These are phyloP conservation scores for Acipenser ruthenus DNA, from an alignment of 2,797 vertebrate genomes.

Conservation along the genomic window DNA sequence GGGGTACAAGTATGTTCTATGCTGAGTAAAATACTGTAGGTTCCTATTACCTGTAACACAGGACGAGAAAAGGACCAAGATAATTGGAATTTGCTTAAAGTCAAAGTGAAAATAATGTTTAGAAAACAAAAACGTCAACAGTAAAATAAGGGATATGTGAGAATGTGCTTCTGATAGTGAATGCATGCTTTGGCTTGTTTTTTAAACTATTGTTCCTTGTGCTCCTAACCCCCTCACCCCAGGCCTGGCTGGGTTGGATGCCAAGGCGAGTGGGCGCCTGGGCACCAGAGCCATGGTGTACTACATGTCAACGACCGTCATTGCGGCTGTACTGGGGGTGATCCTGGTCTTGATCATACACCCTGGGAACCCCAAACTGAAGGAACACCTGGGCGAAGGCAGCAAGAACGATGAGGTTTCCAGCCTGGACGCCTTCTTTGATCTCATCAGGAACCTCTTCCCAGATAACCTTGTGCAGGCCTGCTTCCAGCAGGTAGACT, in stretches of 20 bases:
- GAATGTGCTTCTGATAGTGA: not conserved
- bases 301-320: conserved; percentile 73
- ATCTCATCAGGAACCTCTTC: conserved; percentile 93
- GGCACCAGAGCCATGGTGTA: conserved; percentile 85
- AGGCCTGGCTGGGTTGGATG: conserved; percentile 92
- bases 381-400: conserved; percentile 84
- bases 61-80: too few relatives aligned
- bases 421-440: conserved; percentile 93
- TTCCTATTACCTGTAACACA: too few relatives aligned
- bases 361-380: conserved; percentile 85
- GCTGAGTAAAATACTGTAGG: too few relatives aligned
- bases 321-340: conserved; percentile 66
- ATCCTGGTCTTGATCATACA: conserved; percentile 71
- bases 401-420: conserved; percentile 91
- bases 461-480: conserved; percentile 96
- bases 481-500: conserved; percentile 91
- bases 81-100: too few relatives aligned
- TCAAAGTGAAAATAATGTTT: too few relatives aligned
- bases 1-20: too few relatives aligned
- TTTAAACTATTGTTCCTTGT: conserved; percentile 21
- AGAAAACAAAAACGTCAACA: conserved; percentile 14
- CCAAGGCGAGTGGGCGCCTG: conserved; percentile 91
- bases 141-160: too few relatives aligned
- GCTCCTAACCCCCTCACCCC: conserved; percentile 6
- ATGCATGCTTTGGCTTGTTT: not conserved